Percentiles rank a stretch among this genome's conserved stretches.
Conservation (phyloP, 2,888 invertebrate genomes). For the Eilema caniola region DNA sequence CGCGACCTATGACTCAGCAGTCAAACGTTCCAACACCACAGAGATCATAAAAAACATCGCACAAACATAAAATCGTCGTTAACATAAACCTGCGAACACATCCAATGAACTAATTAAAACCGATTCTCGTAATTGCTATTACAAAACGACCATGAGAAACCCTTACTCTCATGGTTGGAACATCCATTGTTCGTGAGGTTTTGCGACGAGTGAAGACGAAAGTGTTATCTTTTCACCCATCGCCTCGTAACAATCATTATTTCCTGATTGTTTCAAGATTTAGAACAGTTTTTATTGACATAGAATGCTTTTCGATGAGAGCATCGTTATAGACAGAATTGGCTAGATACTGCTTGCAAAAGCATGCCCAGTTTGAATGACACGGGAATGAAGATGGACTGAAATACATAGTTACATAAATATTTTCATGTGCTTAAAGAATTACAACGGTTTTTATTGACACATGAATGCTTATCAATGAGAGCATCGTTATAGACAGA, state of each 20-base stretch:
- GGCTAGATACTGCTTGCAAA: no score
- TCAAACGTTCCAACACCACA: no score
- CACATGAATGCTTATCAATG: no score
- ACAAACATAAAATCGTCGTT: neutral
- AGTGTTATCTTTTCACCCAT: constrained; percentile 39
- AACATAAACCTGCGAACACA: constrained; percentile 19
- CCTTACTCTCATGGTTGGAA: constrained; percentile 26
- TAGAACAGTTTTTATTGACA: constrained; percentile 25
- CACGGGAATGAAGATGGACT: no score
- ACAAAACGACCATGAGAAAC: constrained; percentile 24
- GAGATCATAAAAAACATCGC: neutral
- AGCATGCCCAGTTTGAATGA: no score
- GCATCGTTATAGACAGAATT: neutral
- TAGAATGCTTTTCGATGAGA: neutral
- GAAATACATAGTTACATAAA: no score
- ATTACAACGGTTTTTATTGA: no score
- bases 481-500: no score
- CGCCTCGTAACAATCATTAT: constrained; percentile 31
- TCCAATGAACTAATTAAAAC: constrained; percentile 20
- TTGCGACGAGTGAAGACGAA: constrained; percentile 37
- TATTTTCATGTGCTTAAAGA: no score
- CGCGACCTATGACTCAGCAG: no score
- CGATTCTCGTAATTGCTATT: constrained; percentile 18
- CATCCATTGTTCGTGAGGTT: constrained; percentile 19
- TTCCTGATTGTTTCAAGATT: constrained; percentile 36